These are phyloP conservation scores for Cheilosia variabilis DNA, from an alignment of 2,888 invertebrate genomes.

Conservation along the genomic window DNA sequence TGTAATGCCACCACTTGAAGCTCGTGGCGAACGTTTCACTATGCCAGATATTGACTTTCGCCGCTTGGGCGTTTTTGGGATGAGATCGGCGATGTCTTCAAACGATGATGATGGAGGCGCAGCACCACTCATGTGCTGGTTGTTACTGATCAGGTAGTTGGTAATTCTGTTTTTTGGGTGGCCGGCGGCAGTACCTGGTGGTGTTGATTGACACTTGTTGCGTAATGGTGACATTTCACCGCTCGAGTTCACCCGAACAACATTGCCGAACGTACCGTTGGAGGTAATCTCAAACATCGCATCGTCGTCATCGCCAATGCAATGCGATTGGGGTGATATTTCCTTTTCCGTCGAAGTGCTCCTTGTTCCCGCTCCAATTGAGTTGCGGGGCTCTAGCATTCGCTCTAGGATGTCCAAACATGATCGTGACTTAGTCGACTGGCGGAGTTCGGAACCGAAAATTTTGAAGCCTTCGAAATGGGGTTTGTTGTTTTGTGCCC, in stretches of 20 bases:
- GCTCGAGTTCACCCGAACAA: slow-evolving; percentile 79
- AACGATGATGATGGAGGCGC: slow-evolving; percentile 28
- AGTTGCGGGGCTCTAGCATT: slow-evolving; percentile 77
- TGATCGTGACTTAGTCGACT: slow-evolving; percentile 78
- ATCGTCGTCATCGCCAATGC: slow-evolving; percentile 77
- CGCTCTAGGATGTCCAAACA: slow-evolving; percentile 81
- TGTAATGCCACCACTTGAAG: not conserved
- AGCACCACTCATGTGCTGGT: slow-evolving; percentile 18
- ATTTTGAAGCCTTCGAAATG: slow-evolving; percentile 81
- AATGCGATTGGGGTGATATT: slow-evolving; percentile 31
- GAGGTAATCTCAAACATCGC: slow-evolving; percentile 82
- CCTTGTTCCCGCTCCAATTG: slow-evolving; percentile 47
- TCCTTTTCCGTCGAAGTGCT: slow-evolving; percentile 21
- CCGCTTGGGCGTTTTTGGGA: slow-evolving; percentile 80
- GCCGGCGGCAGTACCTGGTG: slow-evolving; percentile 27
- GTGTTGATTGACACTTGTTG: slow-evolving; percentile 72
- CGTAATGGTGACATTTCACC: slow-evolving; percentile 81
- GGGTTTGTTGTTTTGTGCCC: slow-evolving; percentile 50
- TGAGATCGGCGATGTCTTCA: slow-evolving; percentile 46
- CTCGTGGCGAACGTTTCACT: slow-evolving; percentile 53
- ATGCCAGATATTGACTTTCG: slow-evolving; percentile 74
- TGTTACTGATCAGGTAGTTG: slow-evolving; percentile 80
- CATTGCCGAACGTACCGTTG: slow-evolving; percentile 81
- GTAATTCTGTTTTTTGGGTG: slow-evolving; percentile 79
- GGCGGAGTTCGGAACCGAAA: slow-evolving; percentile 81